Percentiles rank a stretch among this genome's conserved stretches.
Evolutionary conservation across 2,797 vertebrate species (phyloP).

Genomic region (Chaetodon trifasciatus): DNA sequence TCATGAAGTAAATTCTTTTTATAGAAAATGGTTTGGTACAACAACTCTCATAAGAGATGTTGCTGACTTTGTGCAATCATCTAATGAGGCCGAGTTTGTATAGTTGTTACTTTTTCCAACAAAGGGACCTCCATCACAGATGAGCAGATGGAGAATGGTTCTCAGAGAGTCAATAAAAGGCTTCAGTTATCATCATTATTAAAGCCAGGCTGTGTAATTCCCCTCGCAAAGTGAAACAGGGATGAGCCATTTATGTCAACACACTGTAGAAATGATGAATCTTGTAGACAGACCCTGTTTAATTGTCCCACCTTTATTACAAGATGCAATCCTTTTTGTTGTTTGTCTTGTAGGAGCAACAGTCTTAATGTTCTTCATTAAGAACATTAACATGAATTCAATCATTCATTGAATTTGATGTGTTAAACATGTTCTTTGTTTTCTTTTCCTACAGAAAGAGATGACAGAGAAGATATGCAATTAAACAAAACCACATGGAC

Average conservation of each 20-base stretch:
- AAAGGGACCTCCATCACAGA: conserved; percentile 27
- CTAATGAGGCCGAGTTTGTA: conserved; percentile 28
- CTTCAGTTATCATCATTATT: conserved; percentile 49
- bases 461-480: conserved; percentile 98
- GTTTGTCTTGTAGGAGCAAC: conserved; percentile 16
- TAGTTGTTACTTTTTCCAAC: conserved; percentile 25
- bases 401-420: conserved; percentile 23
- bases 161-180: conserved; percentile 49
- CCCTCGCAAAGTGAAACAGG: conserved; percentile 21
- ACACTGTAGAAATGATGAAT: not conserved
- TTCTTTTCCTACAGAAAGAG: conserved; percentile 90
- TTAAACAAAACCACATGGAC: conserved; percentile 85
- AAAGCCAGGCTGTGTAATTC: conserved; percentile 6
- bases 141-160: conserved; percentile 42
- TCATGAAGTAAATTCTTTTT: conserved; percentile 29
- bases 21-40: conserved; percentile 24
- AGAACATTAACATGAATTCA: no score
- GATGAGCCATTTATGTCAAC: conserved; percentile 47
- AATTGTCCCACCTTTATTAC: conserved; percentile 12
- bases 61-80: conserved; percentile 32
- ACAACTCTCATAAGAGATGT: conserved; percentile 7
- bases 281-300: conserved; percentile 26
- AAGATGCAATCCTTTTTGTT: conserved; percentile 2
- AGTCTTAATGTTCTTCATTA: not conserved
- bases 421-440: conserved; percentile 50